A percentile compares a stretch with the other conserved stretches of the same genome.
Evolutionary conservation across 2,888 invertebrate species (phyloP).

Genomic region (Pherbina coryleti): DNA sequence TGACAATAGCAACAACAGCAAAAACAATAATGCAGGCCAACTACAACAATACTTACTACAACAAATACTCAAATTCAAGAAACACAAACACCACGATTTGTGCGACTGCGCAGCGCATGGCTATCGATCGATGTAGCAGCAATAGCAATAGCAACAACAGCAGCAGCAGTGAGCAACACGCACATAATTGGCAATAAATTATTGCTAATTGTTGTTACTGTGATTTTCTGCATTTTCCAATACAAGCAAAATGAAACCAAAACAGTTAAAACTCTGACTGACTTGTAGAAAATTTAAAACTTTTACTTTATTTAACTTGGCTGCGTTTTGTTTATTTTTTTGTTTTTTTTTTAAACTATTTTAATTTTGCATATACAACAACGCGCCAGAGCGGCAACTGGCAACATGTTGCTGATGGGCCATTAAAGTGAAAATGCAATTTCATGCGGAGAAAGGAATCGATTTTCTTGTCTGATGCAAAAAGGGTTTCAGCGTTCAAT

Average conservation of each 20-base stretch:
- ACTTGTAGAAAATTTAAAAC: no score
- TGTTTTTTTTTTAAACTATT: not conserved
- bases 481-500: not conserved
- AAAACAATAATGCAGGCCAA: slow-evolving; percentile 2
- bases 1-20: slow-evolving; percentile 17
- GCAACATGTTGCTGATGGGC: not conserved
- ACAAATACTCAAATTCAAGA: slow-evolving; percentile 1
- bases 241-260: not conserved
- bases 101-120: not conserved
- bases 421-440: slow-evolving; percentile 3
- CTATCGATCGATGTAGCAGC: not conserved
- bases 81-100: slow-evolving; percentile 8
- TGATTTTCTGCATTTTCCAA: not conserved
- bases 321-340: no score
- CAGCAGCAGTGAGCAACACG: slow-evolving; percentile 39
- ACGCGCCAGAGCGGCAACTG: not conserved
- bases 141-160: not conserved
- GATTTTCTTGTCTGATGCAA: not conserved
- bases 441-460: not conserved
- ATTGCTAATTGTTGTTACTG: slow-evolving; percentile 49
- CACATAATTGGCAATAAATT: slow-evolving; percentile 54
- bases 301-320: not conserved
- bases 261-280: not conserved
- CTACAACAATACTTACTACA: not conserved
- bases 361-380: slow-evolving; percentile 2